Conservation (phyloP, 2,888 invertebrate genomes). For the Hirtodrosophila histrioides region DNA sequence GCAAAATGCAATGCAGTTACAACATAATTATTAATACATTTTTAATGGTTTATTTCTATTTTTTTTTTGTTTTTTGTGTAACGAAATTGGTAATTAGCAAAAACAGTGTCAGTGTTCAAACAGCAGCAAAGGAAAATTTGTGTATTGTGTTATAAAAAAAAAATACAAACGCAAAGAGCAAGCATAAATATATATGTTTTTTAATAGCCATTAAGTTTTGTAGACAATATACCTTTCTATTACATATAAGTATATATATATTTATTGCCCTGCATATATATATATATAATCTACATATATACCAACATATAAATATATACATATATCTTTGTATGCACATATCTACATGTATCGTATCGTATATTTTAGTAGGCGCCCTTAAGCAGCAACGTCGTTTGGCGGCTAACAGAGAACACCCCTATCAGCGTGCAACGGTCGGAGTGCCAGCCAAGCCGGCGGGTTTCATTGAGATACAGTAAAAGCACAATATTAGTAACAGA, state of each 20-base stretch:
- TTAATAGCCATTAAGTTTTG: conserved; percentile 41
- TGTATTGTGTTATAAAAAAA: conserved; percentile 42
- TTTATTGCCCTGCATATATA: conserved; percentile 25
- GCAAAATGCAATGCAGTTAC: conserved; percentile 35
- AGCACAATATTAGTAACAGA: conserved; percentile 18
- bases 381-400: conserved; percentile 93
- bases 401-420: conserved; percentile 96
- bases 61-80: conserved; percentile 13
- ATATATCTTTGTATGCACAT: conserved; percentile 53
- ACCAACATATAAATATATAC: conserved; percentile 30
- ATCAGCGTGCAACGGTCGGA: conserved; percentile 94
- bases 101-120: conserved; percentile 45
- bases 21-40: conserved; percentile 30
- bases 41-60: conserved; percentile 12
- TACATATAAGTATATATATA: conserved; percentile 30
- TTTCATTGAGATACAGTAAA: conserved; percentile 81
- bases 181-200: conserved; percentile 36
- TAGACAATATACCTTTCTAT: conserved; percentile 36
- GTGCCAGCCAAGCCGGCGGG: conserved; percentile 87
- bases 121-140: conserved; percentile 39
- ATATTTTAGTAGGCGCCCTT: conserved; percentile 85
- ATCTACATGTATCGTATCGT: conserved; percentile 76
- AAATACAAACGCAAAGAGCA: conserved; percentile 29
- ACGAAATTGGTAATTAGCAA: conserved; percentile 46
- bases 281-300: conserved; percentile 36